These are phyloP conservation scores for Microchrysa polita DNA, from an alignment of 2,888 invertebrate genomes.

Conservation along the genomic window DNA sequence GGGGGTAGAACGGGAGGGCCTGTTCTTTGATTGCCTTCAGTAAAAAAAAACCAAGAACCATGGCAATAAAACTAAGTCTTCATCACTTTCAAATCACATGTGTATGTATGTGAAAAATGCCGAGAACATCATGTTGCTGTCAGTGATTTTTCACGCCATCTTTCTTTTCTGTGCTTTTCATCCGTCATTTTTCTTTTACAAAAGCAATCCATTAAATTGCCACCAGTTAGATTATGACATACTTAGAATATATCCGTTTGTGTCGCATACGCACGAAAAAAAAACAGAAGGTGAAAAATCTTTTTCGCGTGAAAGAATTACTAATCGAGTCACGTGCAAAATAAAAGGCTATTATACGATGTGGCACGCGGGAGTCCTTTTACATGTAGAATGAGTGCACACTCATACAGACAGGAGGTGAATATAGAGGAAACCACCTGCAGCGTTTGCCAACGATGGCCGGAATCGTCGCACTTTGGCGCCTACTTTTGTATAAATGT, in stretches of 20 bases:
- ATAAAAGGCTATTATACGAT: constrained; percentile 32
- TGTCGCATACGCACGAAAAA: constrained; percentile 19
- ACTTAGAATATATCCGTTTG: constrained; percentile 4
- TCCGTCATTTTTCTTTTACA: background rate
- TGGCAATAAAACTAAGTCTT: too few relatives aligned
- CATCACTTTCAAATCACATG: background rate
- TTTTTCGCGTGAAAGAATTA: constrained; percentile 32
- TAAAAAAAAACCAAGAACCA: too few relatives aligned
- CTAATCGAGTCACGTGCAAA: constrained; percentile 37
- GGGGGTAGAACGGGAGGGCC: too few relatives aligned
- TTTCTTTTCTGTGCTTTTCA: too few relatives aligned
- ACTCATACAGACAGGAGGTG: too few relatives aligned
- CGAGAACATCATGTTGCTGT: constrained; percentile 1
- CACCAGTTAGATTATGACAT: constrained; percentile 13
- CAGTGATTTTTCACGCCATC: background rate
- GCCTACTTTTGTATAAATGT: background rate
- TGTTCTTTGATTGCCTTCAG: too few relatives aligned
- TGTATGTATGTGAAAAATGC: background rate
- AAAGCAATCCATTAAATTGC: constrained; percentile 25
- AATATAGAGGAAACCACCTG: constrained; percentile 31
- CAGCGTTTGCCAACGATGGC: background rate
- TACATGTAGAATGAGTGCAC: constrained; percentile 7
- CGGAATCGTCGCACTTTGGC: too few relatives aligned
- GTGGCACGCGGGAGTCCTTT: constrained; percentile 26
- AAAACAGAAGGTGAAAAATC: constrained; percentile 35